phyloP scores from a whole-genome alignment of 2,888 invertebrate genomes.

The Philonicus albiceps region DNA sequence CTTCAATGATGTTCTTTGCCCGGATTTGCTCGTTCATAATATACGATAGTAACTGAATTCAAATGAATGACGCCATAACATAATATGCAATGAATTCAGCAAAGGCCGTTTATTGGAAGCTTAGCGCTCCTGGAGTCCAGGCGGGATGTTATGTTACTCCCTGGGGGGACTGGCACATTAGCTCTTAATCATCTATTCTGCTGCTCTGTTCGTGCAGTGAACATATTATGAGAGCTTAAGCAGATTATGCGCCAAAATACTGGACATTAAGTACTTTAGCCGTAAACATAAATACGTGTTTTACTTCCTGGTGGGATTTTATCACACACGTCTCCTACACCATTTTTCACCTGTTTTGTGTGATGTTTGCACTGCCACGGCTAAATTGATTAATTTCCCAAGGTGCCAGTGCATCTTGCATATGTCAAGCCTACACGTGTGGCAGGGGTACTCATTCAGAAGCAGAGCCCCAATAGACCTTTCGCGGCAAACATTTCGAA shows the following conservation, averaged over 20 bases:
- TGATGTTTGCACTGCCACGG: neutral
- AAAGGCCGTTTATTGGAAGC: neutral
- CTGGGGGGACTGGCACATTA: neutral
- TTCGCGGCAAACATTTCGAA: neutral
- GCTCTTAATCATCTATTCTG: neutral
- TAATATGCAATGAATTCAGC: neutral
- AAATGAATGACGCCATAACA: neutral
- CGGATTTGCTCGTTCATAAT: neutral
- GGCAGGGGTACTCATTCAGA: neutral
- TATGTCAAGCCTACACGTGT: neutral
- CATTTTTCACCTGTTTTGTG: neutral
- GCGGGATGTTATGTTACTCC: neutral
- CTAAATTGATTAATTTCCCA: neutral
- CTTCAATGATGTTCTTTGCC: neutral
- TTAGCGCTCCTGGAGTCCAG: neutral
- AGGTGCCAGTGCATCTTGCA: neutral
- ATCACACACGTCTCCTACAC: neutral
- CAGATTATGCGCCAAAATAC: neutral
- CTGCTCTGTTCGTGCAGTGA: neutral
- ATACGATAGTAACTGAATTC: neutral
- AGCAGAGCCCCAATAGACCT: neutral
- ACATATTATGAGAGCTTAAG: neutral
- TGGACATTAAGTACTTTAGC: neutral
- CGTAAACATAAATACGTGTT: neutral
- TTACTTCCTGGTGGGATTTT: neutral